Conservation (phyloP, 2,888 invertebrate species). For the Congeria kusceri region DNA sequence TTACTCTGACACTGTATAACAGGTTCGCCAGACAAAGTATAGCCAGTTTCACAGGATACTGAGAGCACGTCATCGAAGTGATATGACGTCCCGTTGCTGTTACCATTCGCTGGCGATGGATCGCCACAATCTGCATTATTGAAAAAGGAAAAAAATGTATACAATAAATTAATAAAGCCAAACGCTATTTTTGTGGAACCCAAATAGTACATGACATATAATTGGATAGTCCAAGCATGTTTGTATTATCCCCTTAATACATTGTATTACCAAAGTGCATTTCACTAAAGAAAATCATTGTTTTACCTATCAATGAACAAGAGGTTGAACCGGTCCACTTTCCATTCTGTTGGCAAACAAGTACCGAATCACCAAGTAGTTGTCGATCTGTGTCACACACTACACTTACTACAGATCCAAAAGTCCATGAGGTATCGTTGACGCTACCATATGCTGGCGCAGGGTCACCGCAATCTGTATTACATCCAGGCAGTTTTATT, state of each 20-base stretch:
- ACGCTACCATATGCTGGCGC: conserved; percentile 7
- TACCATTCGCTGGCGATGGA: conserved; percentile 14
- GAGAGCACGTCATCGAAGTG: background rate
- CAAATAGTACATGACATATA: too few relatives aligned
- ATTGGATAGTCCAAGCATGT: too few relatives aligned
- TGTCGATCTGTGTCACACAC: conserved; percentile 9
- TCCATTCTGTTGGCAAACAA: conserved; percentile 12
- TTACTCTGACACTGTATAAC: background rate
- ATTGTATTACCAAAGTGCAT: too few relatives aligned
- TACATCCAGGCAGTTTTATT: too few relatives aligned
- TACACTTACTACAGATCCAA: conserved; percentile 10
- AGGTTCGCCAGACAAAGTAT: conserved; percentile 3
- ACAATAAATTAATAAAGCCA: too few relatives aligned
- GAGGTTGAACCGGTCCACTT: conserved; percentile 7
- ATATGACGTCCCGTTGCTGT: background rate
- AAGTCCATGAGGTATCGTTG: background rate
- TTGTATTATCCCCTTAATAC: too few relatives aligned
- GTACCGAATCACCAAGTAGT: conserved; percentile 5
- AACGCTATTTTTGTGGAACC: too few relatives aligned
- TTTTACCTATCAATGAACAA: conserved; percentile 26
- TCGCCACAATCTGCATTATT: conserved; percentile 17
- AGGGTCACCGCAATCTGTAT: conserved; percentile 34
- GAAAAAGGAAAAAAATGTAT: too few relatives aligned
- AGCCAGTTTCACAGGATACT: conserved; percentile 10
- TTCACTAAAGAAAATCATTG: too few relatives aligned